Evolutionary conservation across 1,140 invertebrate genomes (phyloP).

Genomic region (Caenorhabditis latens): DNA sequence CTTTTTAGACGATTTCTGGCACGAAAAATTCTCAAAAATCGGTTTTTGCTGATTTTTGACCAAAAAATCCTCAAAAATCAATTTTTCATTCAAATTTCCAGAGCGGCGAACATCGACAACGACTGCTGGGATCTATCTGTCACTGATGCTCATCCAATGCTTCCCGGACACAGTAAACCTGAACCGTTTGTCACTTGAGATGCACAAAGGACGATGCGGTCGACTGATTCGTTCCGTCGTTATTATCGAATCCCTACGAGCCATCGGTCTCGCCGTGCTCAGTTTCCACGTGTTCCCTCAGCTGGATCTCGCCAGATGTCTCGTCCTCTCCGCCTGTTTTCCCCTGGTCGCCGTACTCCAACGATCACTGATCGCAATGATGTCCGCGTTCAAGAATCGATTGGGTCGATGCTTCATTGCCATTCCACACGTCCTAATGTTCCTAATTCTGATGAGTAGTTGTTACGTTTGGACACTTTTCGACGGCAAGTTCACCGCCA

Average conservation of each 20-base stretch:
- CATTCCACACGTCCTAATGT: conserved; percentile 56
- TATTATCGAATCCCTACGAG: conserved; percentile 35
- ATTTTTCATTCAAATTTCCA: background rate
- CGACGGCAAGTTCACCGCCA: conserved; percentile 33
- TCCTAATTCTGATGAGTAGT: conserved; percentile 42
- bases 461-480: conserved; percentile 60
- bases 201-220: conserved; percentile 21
- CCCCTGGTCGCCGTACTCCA: conserved; percentile 64
- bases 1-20: too few relatives aligned
- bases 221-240: conserved; percentile 15
- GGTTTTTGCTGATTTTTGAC: too few relatives aligned
- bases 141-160: background rate
- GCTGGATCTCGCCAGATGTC: conserved; percentile 69
- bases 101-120: conserved; percentile 43
- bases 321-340: conserved; percentile 65
- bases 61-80: too few relatives aligned
- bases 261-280: conserved; percentile 67
- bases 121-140: conserved; percentile 23
- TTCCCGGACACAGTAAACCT: conserved; percentile 23
- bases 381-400: conserved; percentile 36
- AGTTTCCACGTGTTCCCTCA: conserved; percentile 70
- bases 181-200: background rate
- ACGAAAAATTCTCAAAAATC: too few relatives aligned
- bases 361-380: conserved; percentile 56
- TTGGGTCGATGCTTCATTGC: conserved; percentile 48